Evolutionary conservation across 2,888 invertebrate species (phyloP).

Genomic region (Drosophila percnosoma): DNA sequence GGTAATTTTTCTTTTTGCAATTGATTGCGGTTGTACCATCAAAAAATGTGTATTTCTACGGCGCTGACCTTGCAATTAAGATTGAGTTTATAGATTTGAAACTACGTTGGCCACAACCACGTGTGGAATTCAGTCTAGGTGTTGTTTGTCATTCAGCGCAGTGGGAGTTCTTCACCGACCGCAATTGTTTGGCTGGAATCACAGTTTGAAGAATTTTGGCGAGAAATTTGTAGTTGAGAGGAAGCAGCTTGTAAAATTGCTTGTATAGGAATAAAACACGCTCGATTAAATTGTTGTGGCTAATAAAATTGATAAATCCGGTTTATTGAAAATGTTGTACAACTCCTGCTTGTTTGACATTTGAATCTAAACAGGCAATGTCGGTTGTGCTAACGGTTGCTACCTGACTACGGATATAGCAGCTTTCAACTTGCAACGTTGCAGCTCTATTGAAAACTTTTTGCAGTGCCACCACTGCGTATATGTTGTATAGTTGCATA

Average conservation of each 20-base stretch:
- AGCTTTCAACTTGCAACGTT: conserved; percentile 9
- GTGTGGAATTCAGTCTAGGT: conserved; percentile 26
- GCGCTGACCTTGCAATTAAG: conserved; percentile 45
- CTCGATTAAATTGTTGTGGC: conserved; percentile 43
- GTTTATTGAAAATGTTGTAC: not conserved
- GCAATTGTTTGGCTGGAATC: conserved; percentile 18
- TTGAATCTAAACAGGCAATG: conserved; percentile 11
- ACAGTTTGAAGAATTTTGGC: conserved; percentile 7
- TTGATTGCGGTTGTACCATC: conserved; percentile 25
- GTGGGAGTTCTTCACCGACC: conserved; percentile 20
- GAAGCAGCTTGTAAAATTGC: conserved; percentile 6
- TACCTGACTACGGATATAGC: not conserved
- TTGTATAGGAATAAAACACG: conserved; percentile 17
- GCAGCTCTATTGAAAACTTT: conserved; percentile 33
- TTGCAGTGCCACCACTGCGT: conserved; percentile 53
- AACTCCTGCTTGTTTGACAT: conserved; percentile 36
- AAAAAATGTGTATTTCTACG: not conserved
- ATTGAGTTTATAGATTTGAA: not conserved
- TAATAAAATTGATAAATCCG: conserved; percentile 32
- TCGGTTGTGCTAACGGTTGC: not conserved
- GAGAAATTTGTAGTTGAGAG: conserved; percentile 22
- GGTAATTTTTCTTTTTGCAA: conserved; percentile 37
- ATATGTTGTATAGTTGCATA: conserved; percentile 41
- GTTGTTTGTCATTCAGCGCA: conserved; percentile 17
- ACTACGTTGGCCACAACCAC: conserved; percentile 6